These are phyloP conservation scores for Papilio gigon DNA, from an alignment of 2,888 invertebrate genomes.

Conservation along the genomic window DNA sequence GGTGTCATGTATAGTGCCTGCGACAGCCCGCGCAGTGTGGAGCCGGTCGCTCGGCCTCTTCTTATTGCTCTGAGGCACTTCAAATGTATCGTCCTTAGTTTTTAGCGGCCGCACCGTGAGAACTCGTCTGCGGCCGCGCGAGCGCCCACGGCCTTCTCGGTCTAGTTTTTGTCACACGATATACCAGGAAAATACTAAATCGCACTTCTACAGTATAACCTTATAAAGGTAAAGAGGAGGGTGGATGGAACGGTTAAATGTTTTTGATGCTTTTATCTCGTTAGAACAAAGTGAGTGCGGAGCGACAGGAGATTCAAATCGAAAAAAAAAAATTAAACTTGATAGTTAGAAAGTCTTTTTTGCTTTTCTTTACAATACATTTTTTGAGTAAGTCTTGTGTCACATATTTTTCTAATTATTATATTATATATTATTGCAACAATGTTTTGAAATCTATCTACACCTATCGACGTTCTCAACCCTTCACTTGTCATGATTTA, in stretches of 20 bases:
- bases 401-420: no score
- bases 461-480: neutral
- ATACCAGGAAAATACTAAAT: neutral
- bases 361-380: neutral
- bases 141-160: neutral
- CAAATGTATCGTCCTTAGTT: neutral
- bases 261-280: neutral
- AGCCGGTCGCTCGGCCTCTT: neutral
- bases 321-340: neutral
- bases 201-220: neutral
- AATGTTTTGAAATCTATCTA: no score
- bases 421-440: no score
- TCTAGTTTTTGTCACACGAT: neutral
- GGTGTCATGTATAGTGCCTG: neutral
- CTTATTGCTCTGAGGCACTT: neutral
- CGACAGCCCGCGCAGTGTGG: neutral
- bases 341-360: neutral
- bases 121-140: neutral
- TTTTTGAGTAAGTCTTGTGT: no score
- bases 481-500: slow-evolving; percentile 1
- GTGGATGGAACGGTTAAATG: neutral
- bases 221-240: neutral
- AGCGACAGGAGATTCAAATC: neutral
- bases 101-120: slow-evolving; percentile 2
- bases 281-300: neutral